phyloP scores from a whole-genome alignment of 2,888 invertebrate genomes.

The Scrobipalpa atriplicella region DNA sequence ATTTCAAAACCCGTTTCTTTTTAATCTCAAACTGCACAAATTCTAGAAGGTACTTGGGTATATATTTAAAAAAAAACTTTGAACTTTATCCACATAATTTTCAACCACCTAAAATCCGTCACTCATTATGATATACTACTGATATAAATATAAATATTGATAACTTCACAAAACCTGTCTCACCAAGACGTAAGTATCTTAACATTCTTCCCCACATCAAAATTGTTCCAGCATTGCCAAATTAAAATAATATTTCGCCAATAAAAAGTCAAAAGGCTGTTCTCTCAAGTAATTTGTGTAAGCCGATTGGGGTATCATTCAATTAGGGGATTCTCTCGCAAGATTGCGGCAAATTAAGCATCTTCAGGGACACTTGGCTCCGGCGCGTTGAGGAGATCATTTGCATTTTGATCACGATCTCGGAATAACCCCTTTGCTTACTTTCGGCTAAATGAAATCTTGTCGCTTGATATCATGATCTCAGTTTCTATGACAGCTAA shows the following conservation, averaged over 20 bases:
- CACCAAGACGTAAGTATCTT: neutral
- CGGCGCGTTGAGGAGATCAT: neutral
- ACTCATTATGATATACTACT: too few relatives aligned
- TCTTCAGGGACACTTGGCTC: neutral
- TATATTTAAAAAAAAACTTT: too few relatives aligned
- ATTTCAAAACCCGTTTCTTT: too few relatives aligned
- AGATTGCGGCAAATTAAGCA: slow-evolving; percentile 30
- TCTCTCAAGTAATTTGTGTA: slow-evolving; percentile 31
- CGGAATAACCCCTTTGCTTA: neutral
- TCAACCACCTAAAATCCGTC: too few relatives aligned
- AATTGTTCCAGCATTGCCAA: neutral
- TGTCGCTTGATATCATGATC: neutral
- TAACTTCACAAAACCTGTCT: too few relatives aligned
- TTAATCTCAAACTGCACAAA: too few relatives aligned
- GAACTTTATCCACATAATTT: too few relatives aligned
- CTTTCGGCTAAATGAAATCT: slow-evolving; percentile 14
- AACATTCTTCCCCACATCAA: neutral
- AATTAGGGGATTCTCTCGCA: slow-evolving; percentile 31
- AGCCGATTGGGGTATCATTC: slow-evolving; percentile 36
- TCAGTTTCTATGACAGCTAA: neutral
- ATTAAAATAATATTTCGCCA: neutral
- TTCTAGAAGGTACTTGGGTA: too few relatives aligned
- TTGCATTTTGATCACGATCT: slow-evolving; percentile 20
- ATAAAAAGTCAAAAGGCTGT: slow-evolving; percentile 17
- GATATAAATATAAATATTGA: too few relatives aligned